Conservation (phyloP, 2,888 invertebrate species). For the Abrostola triplasia region DNA sequence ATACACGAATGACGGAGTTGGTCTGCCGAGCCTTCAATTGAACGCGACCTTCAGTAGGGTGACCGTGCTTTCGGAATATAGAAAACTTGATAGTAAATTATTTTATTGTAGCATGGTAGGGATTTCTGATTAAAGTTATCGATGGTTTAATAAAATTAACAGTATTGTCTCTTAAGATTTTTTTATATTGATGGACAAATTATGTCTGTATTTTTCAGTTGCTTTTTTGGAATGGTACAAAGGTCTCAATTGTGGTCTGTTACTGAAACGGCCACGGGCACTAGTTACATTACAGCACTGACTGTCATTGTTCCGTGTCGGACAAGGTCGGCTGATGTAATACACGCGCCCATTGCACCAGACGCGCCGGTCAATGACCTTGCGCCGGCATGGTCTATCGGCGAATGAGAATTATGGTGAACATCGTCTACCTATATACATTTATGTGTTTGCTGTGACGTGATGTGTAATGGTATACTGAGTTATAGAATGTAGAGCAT, state of each 20-base stretch:
- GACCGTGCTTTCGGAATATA: slow-evolving; percentile 29
- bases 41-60: slow-evolving; percentile 50
- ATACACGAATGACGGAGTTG: slow-evolving; percentile 18
- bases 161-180: background rate
- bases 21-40: slow-evolving; percentile 21
- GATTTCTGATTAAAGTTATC: background rate
- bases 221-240: slow-evolving; percentile 22
- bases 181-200: background rate
- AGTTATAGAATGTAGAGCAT: no score
- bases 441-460: background rate
- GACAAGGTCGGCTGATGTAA: slow-evolving; percentile 85
- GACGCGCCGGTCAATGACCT: slow-evolving; percentile 82
- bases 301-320: slow-evolving; percentile 81
- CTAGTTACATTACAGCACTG: slow-evolving; percentile 54
- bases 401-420: slow-evolving; percentile 64
- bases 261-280: slow-evolving; percentile 55
- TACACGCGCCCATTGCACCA: slow-evolving; percentile 73
- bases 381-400: slow-evolving; percentile 70
- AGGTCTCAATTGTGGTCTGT: slow-evolving; percentile 9
- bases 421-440: slow-evolving; percentile 59
- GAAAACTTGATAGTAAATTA: background rate
- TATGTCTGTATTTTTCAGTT: slow-evolving; percentile 9
- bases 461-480: no score
- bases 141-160: background rate
- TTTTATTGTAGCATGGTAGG: background rate